Base-by-base conservation (phyloP, 2,797 vertebrate species). In the Perodicticus potto region DNA sequence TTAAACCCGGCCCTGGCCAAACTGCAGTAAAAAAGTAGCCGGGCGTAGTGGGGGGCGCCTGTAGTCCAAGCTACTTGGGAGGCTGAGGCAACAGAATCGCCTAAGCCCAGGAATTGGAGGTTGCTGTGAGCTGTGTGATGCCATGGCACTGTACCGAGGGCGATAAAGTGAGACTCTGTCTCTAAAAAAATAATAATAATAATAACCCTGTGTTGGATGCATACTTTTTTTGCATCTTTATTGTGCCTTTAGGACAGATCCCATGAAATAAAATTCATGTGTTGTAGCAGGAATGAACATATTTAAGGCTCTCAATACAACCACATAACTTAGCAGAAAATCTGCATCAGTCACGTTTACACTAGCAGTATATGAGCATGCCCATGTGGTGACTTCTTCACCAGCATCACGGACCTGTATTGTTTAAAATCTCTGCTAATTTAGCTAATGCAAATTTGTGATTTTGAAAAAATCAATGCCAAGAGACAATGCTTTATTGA, bases 381-480 rank as follows among this genome's bases (percentile, higher is more conserved):
- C 40, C 23, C 34, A 0, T 37, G 57, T 34, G 72, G 4, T 5
- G 3, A 27, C 74, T 32, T 11, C 53, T 49, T 94, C 22, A 1
- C 12, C 72, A 55, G 61, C 40, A 25, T 20, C 59, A 53, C 37
- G 34, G 49, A 23, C 55, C 61, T 32, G 7, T 85, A 5, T 61
- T 78, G 27, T 94, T 77, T 83, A 59, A 59, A 61, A 63, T 57
- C 53, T 67, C 92, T 55, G 70, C 23, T 89, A 22, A 29, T 86
- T 97, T 84, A 86, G 16, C 61, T 23, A 43, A 49, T 93, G 45
- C 69, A 61, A 49, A 65, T 67, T 53, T 53, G 49, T 53, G 49
- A 17, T 86, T 80, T 89, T 88, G 67, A 93, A 76, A 57, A 97
- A 95, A 49, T 89, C 45, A 63, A 0, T 93, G 37, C 76, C 65